Base-by-base conservation (phyloP, 2,888 invertebrate genomes). In the Loripinus fragilis region DNA sequence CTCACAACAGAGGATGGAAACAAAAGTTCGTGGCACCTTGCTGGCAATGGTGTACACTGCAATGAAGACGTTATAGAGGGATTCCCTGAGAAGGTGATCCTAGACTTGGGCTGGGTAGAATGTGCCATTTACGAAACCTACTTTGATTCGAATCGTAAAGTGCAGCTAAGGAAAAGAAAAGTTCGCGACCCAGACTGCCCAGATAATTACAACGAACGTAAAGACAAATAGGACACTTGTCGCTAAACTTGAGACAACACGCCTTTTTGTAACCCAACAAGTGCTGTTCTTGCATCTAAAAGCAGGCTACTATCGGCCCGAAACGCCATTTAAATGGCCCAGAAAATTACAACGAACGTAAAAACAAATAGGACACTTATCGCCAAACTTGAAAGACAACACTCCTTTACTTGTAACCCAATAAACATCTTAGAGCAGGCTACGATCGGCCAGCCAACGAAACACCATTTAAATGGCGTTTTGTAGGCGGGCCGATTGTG, bases 1-100 rank as follows among this genome's bases (percentile, higher is more conserved):
- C 17, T 67, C 2, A 67, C 67, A 15, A 67, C 67, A 28, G 67
- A 67, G 42, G 67, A 67, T 38, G 67, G 67, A 25, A 67, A 67
- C 17, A 67, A 41, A 33, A 67, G 67, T 33, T 67, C 67, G 23
- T 67, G 67, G 67, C 41, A 67, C 23, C 67, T 67, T 33, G 8
- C 45, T 12, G 67, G 67, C n/a, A 67, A 67, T 28, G 67, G 67
- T 25, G 45, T 67, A 17, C 67, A 67, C 28, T 67, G 67, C n/a
- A 67, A 67, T 67, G 67, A 67, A 38, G 67, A 67, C 20, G 67
- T 67, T 12, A 67, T 67, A 15, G 67, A 67, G 28, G 42, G 28
- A 15, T 41, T 67, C 17, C 41, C 42, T 15, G 67, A 67, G 42
- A 67, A 41, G 15, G 67, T 67, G 2, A 41, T 41, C 12, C 67